These are phyloP conservation scores for Pyrocephalus nanus DNA, from an alignment of 2,797 vertebrate species.

Conservation along the genomic window DNA sequence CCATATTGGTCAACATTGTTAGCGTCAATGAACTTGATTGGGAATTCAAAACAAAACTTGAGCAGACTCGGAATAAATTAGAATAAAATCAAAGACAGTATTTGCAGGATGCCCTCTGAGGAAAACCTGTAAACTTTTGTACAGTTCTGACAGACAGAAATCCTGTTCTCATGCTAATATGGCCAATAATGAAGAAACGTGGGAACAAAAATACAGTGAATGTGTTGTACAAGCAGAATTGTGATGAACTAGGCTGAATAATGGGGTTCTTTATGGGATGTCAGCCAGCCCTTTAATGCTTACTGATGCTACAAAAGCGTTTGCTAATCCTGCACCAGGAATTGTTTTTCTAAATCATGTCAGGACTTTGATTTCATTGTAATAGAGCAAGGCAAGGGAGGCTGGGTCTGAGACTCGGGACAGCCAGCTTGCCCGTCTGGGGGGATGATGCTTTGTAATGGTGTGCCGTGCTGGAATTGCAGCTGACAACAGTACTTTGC, in stretches of 20 bases:
- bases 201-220: constrained; percentile 39
- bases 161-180: constrained; percentile 59
- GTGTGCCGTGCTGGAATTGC: background rate
- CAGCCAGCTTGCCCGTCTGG: background rate
- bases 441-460: constrained; percentile 25
- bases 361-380: constrained; percentile 51
- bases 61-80: constrained; percentile 37
- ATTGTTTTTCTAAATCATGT: constrained; percentile 64
- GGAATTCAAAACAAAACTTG: constrained; percentile 26
- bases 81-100: constrained; percentile 41
- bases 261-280: constrained; percentile 9
- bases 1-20: background rate
- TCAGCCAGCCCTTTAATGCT: constrained; percentile 18
- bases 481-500: background rate
- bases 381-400: background rate
- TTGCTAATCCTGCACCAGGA: constrained; percentile 50
- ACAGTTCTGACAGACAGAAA: background rate
- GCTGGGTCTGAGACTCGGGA: background rate
- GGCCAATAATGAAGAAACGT: constrained; percentile 31
- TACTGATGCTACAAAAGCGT: constrained; percentile 1
- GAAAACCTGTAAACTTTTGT: background rate
- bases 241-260: constrained; percentile 40
- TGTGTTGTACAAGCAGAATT: constrained; percentile 20
- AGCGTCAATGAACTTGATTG: background rate
- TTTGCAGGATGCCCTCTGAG: background rate